Evolutionary conservation across 2,888 invertebrate species (phyloP).

Genomic region (Clanis bilineata): DNA sequence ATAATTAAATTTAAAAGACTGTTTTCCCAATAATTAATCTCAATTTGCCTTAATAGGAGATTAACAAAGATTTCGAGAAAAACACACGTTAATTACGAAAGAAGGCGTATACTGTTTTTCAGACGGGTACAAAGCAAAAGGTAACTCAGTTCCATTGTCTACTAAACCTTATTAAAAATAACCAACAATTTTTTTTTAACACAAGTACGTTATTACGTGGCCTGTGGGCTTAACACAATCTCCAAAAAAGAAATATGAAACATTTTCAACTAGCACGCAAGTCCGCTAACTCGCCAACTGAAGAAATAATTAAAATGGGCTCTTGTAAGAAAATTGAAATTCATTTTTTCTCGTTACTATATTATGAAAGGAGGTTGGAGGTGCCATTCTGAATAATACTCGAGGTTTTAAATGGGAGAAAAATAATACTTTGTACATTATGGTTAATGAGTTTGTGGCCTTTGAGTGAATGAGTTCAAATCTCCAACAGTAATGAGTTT

Average conservation of each 20-base stretch:
- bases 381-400: conserved; percentile 1
- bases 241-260: not conserved
- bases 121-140: too few species aligned
- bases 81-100: too few species aligned
- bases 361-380: not conserved
- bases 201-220: not conserved
- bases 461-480: not conserved
- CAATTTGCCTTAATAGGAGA: too few species aligned
- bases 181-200: not conserved
- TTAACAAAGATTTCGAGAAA: too few species aligned
- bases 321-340: conserved; percentile 5
- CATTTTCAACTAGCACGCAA: not conserved
- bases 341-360: not conserved
- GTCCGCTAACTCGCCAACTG: not conserved
- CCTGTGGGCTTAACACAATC: not conserved
- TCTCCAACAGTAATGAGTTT: not conserved
- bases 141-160: too few species aligned
- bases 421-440: conserved; percentile 1
- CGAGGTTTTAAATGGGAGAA: not conserved
- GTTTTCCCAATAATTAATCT: too few species aligned
- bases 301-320: not conserved
- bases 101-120: too few species aligned
- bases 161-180: not conserved
- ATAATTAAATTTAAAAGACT: too few species aligned
- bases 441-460: not conserved